Evolutionary conservation across 2,113 vertebrate genomes (phyloP).

Genomic region (Orycteropus afer): DNA sequence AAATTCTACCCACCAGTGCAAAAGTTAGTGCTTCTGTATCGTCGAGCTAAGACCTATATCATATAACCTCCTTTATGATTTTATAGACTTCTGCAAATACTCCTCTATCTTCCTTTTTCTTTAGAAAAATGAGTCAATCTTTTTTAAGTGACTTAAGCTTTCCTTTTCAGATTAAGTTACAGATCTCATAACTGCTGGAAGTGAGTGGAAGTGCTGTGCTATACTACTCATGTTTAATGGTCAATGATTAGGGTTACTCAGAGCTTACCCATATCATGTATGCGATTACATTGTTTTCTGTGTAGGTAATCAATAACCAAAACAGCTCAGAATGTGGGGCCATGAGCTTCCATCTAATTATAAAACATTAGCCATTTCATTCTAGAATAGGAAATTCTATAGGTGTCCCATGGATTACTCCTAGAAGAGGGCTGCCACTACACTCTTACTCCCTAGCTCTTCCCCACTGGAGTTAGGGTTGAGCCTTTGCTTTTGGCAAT

Average conservation of each 20-base stretch:
- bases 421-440: neutral
- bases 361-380: neutral
- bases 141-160: conserved; percentile 29
- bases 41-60: neutral
- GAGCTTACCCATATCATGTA: neutral
- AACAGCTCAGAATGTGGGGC: neutral
- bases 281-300: neutral
- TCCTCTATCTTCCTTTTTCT: neutral
- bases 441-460: neutral
- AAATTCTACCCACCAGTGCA: neutral
- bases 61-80: neutral
- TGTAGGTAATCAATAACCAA: neutral
- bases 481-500: neutral
- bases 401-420: neutral
- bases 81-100: conserved; percentile 40
- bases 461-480: neutral
- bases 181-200: conserved; percentile 8
- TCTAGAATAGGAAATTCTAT: neutral
- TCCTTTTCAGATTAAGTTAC: conserved; percentile 34
- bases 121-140: neutral
- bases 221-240: neutral
- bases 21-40: neutral
- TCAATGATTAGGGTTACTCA: neutral
- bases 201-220: neutral
- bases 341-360: neutral